These are phyloP conservation scores for Drosophila setifemur DNA, from an alignment of 1,140 invertebrate genomes.

Conservation along the genomic window DNA sequence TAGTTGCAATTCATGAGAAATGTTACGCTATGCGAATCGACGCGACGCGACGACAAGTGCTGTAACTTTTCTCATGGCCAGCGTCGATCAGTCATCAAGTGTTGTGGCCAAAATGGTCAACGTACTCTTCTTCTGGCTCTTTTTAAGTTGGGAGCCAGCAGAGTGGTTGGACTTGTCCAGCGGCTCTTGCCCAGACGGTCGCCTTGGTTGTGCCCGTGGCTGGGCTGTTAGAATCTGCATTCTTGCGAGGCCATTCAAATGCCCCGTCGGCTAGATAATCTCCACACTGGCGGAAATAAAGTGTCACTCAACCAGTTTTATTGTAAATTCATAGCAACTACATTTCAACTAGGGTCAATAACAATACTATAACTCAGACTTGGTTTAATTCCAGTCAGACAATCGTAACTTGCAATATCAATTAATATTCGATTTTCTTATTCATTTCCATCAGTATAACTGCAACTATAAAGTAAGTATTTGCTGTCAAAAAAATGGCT, in stretches of 20 bases:
- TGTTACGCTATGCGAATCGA: conserved; percentile 35
- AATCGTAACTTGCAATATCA: no score
- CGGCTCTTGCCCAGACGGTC: conserved; percentile 49
- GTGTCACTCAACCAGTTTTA: no score
- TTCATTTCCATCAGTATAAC: no score
- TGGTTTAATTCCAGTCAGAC: no score
- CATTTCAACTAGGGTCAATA: no score
- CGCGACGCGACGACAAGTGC: conserved; percentile 44
- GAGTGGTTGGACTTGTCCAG: conserved; percentile 65
- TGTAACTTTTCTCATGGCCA: conserved; percentile 73
- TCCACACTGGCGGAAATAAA: not conserved
- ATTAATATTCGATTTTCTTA: no score
- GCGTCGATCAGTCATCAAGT: conserved; percentile 29
- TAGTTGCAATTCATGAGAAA: conserved; percentile 75
- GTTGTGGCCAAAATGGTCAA: conserved; percentile 71
- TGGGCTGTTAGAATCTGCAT: conserved; percentile 71
- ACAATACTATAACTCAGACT: no score
- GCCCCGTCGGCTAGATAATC: conserved; percentile 10
- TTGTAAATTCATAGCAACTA: no score
- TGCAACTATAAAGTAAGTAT: no score
- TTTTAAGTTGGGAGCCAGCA: not conserved
- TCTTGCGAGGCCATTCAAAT: conserved; percentile 71
- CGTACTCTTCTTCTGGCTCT: conserved; percentile 39
- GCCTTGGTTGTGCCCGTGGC: no score
- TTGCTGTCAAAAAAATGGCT: no score